Percentiles rank a stretch among this genome's conserved stretches.
Conservation (phyloP, 2,888 invertebrate genomes). For the Eupsilia transversa region DNA sequence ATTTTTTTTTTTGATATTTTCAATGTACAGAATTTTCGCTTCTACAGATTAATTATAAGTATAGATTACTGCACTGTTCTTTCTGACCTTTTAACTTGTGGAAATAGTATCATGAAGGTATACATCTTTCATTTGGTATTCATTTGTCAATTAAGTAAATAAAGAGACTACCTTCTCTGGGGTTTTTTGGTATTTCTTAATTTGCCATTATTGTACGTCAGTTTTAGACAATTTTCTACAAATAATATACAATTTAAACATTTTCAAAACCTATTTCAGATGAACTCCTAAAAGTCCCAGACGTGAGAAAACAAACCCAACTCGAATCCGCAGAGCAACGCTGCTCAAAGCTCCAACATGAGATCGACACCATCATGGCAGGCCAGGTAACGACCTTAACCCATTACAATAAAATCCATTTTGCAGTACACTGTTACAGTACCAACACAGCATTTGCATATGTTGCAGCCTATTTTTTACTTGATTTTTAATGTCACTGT, state of each 20-base stretch:
- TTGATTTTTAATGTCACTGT: constrained; percentile 52
- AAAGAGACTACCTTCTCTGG: not conserved
- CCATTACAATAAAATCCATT: constrained; percentile 28
- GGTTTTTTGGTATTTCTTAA: not conserved
- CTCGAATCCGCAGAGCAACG: constrained; percentile 86
- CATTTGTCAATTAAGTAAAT: not conserved
- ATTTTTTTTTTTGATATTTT: too few relatives aligned
- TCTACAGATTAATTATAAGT: too few relatives aligned
- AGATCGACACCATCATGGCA: constrained; percentile 84
- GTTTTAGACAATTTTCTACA: not conserved
- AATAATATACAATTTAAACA: not conserved
- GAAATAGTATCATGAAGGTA: too few relatives aligned
- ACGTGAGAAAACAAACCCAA: constrained; percentile 86
- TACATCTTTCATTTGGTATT: not conserved
- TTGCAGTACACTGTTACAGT: constrained; percentile 54
- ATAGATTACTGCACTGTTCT: not conserved
- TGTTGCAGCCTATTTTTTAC: constrained; percentile 68
- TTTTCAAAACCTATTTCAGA: constrained; percentile 73
- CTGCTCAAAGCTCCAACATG: constrained; percentile 83
- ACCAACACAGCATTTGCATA: constrained; percentile 66
- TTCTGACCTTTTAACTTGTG: not conserved
- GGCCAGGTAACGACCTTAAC: constrained; percentile 78
- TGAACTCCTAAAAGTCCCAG: constrained; percentile 86
- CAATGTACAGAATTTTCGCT: too few relatives aligned
- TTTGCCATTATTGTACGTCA: not conserved